Percentiles rank a stretch among this genome's conserved stretches.
phyloP scores from a whole-genome alignment of 2,797 vertebrate genomes.

The Babyrousa celebensis region DNA sequence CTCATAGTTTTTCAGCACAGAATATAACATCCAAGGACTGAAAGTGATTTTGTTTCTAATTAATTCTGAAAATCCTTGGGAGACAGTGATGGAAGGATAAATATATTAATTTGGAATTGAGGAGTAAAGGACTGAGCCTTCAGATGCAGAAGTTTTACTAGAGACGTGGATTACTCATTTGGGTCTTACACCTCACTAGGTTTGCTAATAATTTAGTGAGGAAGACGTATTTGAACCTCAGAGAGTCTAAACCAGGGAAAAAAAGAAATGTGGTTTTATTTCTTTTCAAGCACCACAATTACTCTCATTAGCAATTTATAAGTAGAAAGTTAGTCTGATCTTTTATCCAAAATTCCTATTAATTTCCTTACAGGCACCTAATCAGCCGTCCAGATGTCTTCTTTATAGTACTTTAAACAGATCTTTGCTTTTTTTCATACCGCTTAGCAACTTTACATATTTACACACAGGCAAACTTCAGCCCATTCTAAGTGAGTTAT shows the following conservation, averaged over 20 bases:
- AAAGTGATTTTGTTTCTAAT: constrained; percentile 87
- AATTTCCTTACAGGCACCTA: constrained; percentile 19
- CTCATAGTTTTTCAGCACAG: constrained; percentile 81
- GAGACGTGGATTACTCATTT: background rate
- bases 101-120: constrained; percentile 84
- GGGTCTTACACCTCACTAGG: background rate
- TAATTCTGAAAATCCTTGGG: constrained; percentile 85
- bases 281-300: constrained; percentile 27
- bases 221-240: constrained; percentile 8
- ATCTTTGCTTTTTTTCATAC: background rate
- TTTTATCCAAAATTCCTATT: background rate
- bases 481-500: background rate
- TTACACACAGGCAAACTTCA: background rate
- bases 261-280: background rate
- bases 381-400: background rate
- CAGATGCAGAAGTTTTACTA: constrained; percentile 42
- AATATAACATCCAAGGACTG: constrained; percentile 81
- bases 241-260: background rate
- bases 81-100: constrained; percentile 84
- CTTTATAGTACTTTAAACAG: background rate
- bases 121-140: constrained; percentile 75
- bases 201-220: constrained; percentile 56
- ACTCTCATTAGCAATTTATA: constrained; percentile 13
- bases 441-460: background rate
- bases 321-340: constrained; percentile 34